Evolutionary conservation across 2,888 invertebrate species (phyloP), one percentile per base, ranked within the genome.

Genomic region (Emesis furor): DNA sequence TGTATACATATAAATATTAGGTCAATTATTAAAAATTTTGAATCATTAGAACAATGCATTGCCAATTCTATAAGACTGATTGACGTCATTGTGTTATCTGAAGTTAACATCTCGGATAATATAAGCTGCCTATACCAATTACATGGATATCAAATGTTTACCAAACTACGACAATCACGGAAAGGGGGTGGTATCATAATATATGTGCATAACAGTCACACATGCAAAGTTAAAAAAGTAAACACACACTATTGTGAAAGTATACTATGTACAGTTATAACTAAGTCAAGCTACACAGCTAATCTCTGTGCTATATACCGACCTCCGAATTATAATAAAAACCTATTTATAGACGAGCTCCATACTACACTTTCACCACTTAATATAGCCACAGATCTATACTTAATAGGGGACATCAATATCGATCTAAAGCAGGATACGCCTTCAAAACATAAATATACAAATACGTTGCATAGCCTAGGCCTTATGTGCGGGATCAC

Each of bases 1-100:
- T 78, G 78, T 39, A 51, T 78, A 1, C 78, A 78, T 68, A n/a
- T 74, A 30, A 78, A 78, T 39, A 78, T 78, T 37, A 51, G 78
- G 51, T 78, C 78, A 12, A 67, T 78, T 5, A 78, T 73, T 30
- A 78, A 78, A 73, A 78, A 78, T 17, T 78, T 78, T 35, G 55
- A n/a, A 6, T 14, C 73, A 35, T 62, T 78, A 5, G 78, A 78
- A 39, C 72, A 78, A 17, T 73, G 78, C 42, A 67, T 78, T 14
- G 2, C 32, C n/a, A 32, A 39, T 14, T 71, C 72, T 10, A 73
- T 35, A 5, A 65, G 73, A 35, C 65, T 42, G 67, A 51, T 78
- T 32, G 78, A 72, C 17, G 55, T 55, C 17, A 55, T 55, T 68
- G 35, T 76, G n/a, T 17, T 55, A 55, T 55, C 17, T 17, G 55